A percentile compares a stretch with the other conserved stretches of the same genome.
Conservation (phyloP, 2,797 vertebrate genomes). For the Lycodopsis pacificus region DNA sequence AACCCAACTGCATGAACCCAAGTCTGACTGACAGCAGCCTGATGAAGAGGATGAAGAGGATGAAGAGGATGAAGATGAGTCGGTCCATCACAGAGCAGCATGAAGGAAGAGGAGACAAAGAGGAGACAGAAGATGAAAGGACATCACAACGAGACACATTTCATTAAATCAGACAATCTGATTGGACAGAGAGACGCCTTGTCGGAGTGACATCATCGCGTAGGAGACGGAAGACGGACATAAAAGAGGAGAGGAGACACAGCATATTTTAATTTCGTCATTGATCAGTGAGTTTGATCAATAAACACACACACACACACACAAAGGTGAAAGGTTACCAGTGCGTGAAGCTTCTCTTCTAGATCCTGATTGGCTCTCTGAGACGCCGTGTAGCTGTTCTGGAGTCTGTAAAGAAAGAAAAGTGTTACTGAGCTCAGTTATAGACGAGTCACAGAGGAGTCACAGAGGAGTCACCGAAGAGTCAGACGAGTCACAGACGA, state of each 20-base stretch:
- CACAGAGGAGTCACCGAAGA: background rate
- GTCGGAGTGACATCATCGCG: background rate
- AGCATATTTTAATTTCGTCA: slow-evolving; percentile 11
- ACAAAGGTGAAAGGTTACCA: slow-evolving; percentile 83
- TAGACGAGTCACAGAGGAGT: background rate
- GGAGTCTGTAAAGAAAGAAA: slow-evolving; percentile 84
- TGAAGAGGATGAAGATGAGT: slow-evolving; percentile 71
- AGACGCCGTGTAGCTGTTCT: slow-evolving; percentile 98
- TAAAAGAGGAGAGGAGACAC: background rate
- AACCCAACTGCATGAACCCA: slow-evolving; percentile 99
- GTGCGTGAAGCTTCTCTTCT: slow-evolving; percentile 95
- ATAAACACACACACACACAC: background rate
- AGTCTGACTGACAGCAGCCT: slow-evolving; percentile 98
- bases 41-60: slow-evolving; percentile 71
- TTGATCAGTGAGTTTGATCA: slow-evolving; percentile 14
- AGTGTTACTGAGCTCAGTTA: background rate
- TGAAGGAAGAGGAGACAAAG: slow-evolving; percentile 73
- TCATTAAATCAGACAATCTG: too few species aligned
- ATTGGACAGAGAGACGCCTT: slow-evolving; percentile 25
- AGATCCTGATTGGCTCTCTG: slow-evolving; percentile 97
- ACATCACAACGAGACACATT: slow-evolving; percentile 8
- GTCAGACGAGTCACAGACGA: background rate
- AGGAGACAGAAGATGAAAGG: slow-evolving; percentile 37
- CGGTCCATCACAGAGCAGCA: slow-evolving; percentile 85
- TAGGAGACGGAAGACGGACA: background rate